Evolutionary conservation across 2,797 vertebrate genomes (phyloP).

Genomic region (Pseudochirops corinnae): DNA sequence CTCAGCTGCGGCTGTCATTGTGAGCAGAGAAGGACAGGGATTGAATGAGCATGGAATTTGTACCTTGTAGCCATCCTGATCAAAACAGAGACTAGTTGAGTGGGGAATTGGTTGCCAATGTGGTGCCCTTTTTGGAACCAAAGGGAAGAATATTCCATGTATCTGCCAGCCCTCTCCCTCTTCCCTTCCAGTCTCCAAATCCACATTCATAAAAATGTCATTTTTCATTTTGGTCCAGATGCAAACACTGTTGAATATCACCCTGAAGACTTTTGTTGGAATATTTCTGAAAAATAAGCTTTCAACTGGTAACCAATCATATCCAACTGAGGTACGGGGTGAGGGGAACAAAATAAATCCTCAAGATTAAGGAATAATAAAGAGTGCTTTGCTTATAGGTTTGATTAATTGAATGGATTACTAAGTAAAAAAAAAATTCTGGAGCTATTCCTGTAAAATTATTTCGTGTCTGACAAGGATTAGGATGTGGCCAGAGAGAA

Average conservation of each 20-base stretch:
- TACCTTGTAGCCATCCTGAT: not conserved
- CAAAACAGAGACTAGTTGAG: not conserved
- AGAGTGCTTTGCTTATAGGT: conserved; percentile 37
- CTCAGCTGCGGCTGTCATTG: conserved; percentile 18
- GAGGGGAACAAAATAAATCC: conserved; percentile 32
- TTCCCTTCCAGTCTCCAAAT: conserved; percentile 13
- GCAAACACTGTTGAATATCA: conserved; percentile 23
- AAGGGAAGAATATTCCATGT: not conserved
- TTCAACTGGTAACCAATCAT: conserved; percentile 40
- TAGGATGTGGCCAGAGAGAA: conserved; percentile 11
- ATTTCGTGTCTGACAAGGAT: not conserved
- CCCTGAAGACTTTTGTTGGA: conserved; percentile 11
- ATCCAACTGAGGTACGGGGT: conserved; percentile 14
- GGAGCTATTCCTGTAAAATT: conserved; percentile 29
- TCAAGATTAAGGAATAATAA: conserved; percentile 63
- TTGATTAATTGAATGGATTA: conserved; percentile 57
- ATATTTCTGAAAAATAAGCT: conserved; percentile 26
- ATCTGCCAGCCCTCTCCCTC: not conserved
- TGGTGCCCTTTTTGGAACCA: not conserved
- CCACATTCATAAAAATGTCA: not conserved
- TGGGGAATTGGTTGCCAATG: not conserved
- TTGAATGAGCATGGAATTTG: not conserved
- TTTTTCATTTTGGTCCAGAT: conserved; percentile 21
- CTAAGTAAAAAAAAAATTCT: conserved; percentile 25
- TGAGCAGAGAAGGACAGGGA: not conserved